Evolutionary conservation across 2,888 invertebrate species (phyloP).

Genomic region (Sesia apiformis): DNA sequence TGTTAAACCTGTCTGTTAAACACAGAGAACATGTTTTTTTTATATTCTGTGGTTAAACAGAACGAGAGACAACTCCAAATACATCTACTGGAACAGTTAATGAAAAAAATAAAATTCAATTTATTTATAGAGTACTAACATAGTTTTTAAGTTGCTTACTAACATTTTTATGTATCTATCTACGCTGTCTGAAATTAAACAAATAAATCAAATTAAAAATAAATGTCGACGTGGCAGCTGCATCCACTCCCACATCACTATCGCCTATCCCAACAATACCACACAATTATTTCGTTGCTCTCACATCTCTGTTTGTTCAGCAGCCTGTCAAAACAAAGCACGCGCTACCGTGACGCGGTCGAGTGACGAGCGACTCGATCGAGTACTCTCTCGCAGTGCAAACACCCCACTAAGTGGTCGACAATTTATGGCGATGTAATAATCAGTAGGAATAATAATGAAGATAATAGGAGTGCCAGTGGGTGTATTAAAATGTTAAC

Average conservation of each 20-base stretch:
- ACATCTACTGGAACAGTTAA: too few relatives aligned
- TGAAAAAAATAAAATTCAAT: too few relatives aligned
- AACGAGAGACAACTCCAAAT: too few relatives aligned
- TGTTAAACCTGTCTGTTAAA: too few relatives aligned
- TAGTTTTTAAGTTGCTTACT: too few relatives aligned
- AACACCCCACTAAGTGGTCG: slow-evolving; percentile 33
- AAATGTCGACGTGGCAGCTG: not conserved
- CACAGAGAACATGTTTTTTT: too few relatives aligned
- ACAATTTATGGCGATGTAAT: slow-evolving; percentile 24
- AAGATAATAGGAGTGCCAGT: too few relatives aligned
- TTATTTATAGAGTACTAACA: too few relatives aligned
- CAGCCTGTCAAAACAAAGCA: slow-evolving; percentile 52
- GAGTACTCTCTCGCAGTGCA: slow-evolving; percentile 35
- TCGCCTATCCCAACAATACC: slow-evolving; percentile 27
- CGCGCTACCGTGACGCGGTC: slow-evolving; percentile 42
- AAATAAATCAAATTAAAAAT: not conserved
- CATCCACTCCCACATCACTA: slow-evolving; percentile 16
- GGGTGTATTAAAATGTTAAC: too few relatives aligned
- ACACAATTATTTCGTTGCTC: slow-evolving; percentile 20
- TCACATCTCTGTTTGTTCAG: slow-evolving; percentile 41
- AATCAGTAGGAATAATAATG: slow-evolving; percentile 9
- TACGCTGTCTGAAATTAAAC: too few relatives aligned
- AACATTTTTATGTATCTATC: too few relatives aligned
- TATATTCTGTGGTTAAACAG: too few relatives aligned
- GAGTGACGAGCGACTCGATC: slow-evolving; percentile 39